Base-by-base conservation (phyloP, 2,888 invertebrate genomes). In the Pheosia tremula region DNA sequence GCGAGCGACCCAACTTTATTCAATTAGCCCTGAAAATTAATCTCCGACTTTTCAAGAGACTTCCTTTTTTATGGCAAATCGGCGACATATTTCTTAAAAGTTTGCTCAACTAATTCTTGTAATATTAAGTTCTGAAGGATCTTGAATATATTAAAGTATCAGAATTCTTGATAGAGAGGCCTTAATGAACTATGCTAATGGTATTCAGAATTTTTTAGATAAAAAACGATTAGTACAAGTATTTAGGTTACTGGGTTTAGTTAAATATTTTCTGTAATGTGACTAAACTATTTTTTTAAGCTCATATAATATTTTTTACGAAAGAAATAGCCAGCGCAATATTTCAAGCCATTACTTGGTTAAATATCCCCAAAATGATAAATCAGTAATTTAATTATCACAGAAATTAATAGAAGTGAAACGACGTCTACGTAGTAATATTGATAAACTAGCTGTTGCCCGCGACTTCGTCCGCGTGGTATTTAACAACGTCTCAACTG, bases 21-120 rank as follows among this genome's bases (percentile, higher is more conserved):
- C 62, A 74, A 74, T 74, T 74, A 75, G 75, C 64, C n/a, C 13
- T 43, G 24, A 64, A 68, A 69, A 74, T 74, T 74, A 74, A 69
- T 74, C 60, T 72, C 59, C 56, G 61, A 72, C 63, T 74, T 66
- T 58, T 60, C 45, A 41, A 47, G 37, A 37, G 56, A 66, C 41
- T 60, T 68, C 11, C 4, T 11, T 72, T 66, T 74, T 68, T 58
- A 59, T 61, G 63, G 61, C 56, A 36, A 39, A 58, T 45, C 47
- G 36, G 57, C 50, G 66, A 68, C 61, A 67, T 57, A 68, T 69
- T 69, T 63, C 9, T 9, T 60, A 36, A 38, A 9, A 67, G 53
- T 64, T 59, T 24, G 41, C 11, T 13, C n/a, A 58, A 55, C 36
- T 57, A 59, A 73, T 73, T 72, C 24, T 52, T 50, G 61, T 56